Evolutionary conservation across 2,113 vertebrate species (phyloP).

Genomic region (Gambusia affinis): DNA sequence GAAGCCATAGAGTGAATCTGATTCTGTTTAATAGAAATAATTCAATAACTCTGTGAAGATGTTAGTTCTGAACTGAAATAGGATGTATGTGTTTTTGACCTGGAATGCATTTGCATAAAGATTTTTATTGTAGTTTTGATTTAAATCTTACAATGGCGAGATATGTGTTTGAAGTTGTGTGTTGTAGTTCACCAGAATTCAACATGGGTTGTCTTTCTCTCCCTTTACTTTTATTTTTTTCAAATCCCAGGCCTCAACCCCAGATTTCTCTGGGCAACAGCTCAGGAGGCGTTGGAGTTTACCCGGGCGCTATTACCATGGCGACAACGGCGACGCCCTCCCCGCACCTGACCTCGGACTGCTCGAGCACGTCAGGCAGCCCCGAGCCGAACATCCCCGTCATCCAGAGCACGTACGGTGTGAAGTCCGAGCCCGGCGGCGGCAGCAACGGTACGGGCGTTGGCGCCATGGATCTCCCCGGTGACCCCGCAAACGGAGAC

Average conservation of each 20-base stretch:
- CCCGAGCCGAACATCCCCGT: conserved; percentile 94
- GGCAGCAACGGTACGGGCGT: conserved; percentile 29
- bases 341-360: conserved; percentile 97
- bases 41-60: no score
- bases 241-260: conserved; percentile 89
- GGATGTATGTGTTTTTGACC: no score
- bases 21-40: no score
- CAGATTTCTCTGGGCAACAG: conserved; percentile 91
- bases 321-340: conserved; percentile 88
- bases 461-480: conserved; percentile 82
- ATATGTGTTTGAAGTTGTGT: neutral
- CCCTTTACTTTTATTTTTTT: neutral
- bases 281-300: conserved; percentile 91
- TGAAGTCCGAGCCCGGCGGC: conserved; percentile 86
- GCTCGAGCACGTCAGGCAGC: conserved; percentile 96
- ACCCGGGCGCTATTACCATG: conserved; percentile 94
- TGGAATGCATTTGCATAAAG: neutral
- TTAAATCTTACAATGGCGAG: no score
- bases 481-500: conserved; percentile 89
- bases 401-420: conserved; percentile 94
- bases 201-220: neutral
- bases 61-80: no score
- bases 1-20: no score
- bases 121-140: no score
- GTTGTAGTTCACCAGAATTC: neutral